Base-by-base conservation (phyloP, 2,888 invertebrate species). In the Cordilura impudica region DNA sequence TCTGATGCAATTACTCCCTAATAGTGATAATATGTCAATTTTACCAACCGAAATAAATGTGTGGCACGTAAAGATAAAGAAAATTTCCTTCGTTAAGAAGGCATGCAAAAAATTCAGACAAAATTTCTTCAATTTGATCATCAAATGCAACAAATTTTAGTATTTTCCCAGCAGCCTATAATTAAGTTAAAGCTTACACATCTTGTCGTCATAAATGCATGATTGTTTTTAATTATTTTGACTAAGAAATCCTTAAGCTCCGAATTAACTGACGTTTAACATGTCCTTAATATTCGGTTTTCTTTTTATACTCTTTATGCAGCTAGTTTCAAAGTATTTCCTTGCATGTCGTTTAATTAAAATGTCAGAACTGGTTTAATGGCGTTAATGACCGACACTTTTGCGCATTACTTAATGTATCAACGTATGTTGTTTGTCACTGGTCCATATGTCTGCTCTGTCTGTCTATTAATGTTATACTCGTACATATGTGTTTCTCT, bases 301-400 rank as follows among this genome's bases (percentile, higher is more conserved):
- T 51, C 63, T 54, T 71, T 63, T 66, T 75, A 75, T 61, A 47
- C 75, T 71, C 49, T 71, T 75, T 61, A 14, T 29, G 60, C 26
- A 14, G 19, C 63, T 47, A 56, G 76, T 29, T 66, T 26, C 54
- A 66, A 60, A 66, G 49, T 61, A 49, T 56, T 51, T 69, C 18
- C 76, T 65, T 71, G 79, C 73, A 69, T 78, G 74, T 72, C 81
- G 83, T 88, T 88, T 89, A 89, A 89, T 89, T 89, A 89, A 89
- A 89, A 89, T 89, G 89, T 89, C 88, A 89, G 87, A 89, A 89
- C 89, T 86, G 89, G 89, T 89, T 89, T 89, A 89, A 89, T 88
- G 85, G 88, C 88, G 87, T 87, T 89, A 89, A 89, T 89, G 88
- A 89, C 87, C 85, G 86, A 89, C 89, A 88, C 87, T 84, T 85